Evolutionary conservation across 2,797 vertebrate genomes (phyloP).

Genomic region (Podarcis siculus): DNA sequence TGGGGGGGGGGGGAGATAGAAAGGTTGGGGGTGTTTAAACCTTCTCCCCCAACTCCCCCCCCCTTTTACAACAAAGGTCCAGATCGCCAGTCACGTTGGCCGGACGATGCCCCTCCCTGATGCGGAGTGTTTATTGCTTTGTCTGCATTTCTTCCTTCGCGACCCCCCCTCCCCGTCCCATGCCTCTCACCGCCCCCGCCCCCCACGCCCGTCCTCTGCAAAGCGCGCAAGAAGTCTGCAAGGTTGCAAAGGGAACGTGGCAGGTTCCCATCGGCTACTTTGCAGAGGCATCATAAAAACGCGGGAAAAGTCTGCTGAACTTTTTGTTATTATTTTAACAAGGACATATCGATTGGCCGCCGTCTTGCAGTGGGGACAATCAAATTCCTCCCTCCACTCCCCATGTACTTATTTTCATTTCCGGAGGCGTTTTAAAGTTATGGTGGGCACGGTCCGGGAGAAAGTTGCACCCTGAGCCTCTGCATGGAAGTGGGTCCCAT

Average conservation of each 20-base stretch:
- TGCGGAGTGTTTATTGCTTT: neutral
- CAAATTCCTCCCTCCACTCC: too few relatives aligned
- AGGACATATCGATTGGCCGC: neutral
- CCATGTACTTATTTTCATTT: too few relatives aligned
- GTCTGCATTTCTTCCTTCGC: neutral
- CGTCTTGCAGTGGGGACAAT: neutral
- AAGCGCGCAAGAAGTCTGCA: neutral
- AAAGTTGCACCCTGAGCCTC: neutral
- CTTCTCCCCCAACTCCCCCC: neutral
- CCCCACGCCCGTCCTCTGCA: neutral
- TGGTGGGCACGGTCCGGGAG: neutral
- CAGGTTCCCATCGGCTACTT: neutral
- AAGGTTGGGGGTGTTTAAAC: neutral
- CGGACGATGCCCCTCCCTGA: neutral
- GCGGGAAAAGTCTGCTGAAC: neutral
- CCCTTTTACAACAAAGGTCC: neutral
- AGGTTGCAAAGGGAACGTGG: neutral
- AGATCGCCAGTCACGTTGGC: neutral
- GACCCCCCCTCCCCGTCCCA: neutral
- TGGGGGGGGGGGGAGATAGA: too few relatives aligned
- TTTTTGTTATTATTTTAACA: neutral
- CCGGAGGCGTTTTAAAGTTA: too few relatives aligned
- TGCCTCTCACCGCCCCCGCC: neutral
- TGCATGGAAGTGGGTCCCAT: neutral
- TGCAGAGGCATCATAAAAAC: neutral